A percentile compares a stretch with the other conserved stretches of the same genome.
These are phyloP conservation scores for Ashinkailepas kermadecensis DNA, from an alignment of 2,888 invertebrate species.

Conservation along the genomic window DNA sequence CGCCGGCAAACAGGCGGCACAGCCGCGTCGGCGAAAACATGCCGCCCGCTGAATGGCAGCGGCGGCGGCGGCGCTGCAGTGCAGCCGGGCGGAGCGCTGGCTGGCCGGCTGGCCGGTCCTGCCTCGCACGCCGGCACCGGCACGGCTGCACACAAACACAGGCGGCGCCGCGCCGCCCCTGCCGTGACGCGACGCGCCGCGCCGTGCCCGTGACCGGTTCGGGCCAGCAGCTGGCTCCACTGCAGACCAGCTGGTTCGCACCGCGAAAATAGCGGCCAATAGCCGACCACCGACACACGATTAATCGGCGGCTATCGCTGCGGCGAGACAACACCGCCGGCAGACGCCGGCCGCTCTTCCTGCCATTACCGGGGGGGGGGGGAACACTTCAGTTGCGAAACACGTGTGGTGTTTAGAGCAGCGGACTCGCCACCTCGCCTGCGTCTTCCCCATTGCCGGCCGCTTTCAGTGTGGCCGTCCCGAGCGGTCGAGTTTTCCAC, in stretches of 20 bases:
- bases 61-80: not conserved
- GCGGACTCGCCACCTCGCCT: no score
- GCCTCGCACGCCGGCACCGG: slow-evolving; percentile 37
- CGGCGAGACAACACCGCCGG: no score
- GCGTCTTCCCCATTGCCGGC: no score
- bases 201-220: not conserved
- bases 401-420: no score
- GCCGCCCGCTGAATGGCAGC: not conserved
- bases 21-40: not conserved
- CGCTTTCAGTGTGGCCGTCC: no score
- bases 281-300: no score
- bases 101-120: not conserved
- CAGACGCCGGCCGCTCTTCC: no score
- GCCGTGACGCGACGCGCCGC: not conserved
- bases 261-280: not conserved
- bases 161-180: not conserved
- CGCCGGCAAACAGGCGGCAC: not conserved
- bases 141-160: not conserved
- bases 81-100: no score
- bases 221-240: not conserved
- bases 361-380: no score
- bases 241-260: not conserved
- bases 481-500: no score
- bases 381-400: no score
- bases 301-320: no score